A percentile compares a stretch with the other conserved stretches of the same genome.
Conservation (phyloP, 2,797 vertebrate species). For the Brachyrhaphis roseni region DNA sequence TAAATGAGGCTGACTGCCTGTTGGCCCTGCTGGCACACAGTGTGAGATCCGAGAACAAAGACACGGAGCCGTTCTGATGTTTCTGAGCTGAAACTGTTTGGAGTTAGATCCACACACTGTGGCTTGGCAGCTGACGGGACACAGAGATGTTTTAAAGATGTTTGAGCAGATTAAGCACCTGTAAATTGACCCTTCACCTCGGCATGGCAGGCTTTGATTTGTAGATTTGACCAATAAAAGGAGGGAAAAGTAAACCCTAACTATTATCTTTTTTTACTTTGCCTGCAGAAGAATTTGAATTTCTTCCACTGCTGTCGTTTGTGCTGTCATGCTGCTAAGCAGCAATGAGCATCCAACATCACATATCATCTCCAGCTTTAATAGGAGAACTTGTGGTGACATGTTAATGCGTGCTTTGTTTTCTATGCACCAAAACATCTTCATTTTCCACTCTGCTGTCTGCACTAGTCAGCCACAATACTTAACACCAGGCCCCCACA, state of each 20-base stretch:
- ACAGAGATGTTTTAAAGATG: background rate
- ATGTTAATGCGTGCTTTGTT: background rate
- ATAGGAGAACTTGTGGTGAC: constrained; percentile 23
- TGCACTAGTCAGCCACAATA: background rate
- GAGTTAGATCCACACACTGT: constrained; percentile 3
- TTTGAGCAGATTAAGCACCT: constrained; percentile 39
- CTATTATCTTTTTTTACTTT: constrained; percentile 1
- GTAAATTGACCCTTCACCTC: constrained; percentile 31
- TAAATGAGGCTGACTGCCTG: constrained; percentile 9
- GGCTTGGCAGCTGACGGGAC: constrained; percentile 5
- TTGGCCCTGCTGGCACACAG: constrained; percentile 6
- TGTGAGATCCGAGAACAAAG: constrained; percentile 32
- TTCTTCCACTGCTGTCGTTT: background rate
- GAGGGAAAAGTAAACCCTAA: constrained; percentile 25
- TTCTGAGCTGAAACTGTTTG: constrained; percentile 39
- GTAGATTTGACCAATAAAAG: constrained; percentile 36
- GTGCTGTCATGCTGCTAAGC: constrained; percentile 10
- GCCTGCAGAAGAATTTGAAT: constrained; percentile 43
- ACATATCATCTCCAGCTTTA: constrained; percentile 20
- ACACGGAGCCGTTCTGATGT: constrained; percentile 46
- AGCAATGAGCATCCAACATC: constrained; percentile 35
- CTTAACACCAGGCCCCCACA: background rate
- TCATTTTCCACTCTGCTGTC: background rate
- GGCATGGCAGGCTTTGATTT: constrained; percentile 36
- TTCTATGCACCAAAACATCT: background rate